A percentile compares a stretch with the other conserved stretches of the same genome.
Evolutionary conservation across 2,113 vertebrate genomes (phyloP).

Genomic region (Plecturocebus donacophilus): DNA sequence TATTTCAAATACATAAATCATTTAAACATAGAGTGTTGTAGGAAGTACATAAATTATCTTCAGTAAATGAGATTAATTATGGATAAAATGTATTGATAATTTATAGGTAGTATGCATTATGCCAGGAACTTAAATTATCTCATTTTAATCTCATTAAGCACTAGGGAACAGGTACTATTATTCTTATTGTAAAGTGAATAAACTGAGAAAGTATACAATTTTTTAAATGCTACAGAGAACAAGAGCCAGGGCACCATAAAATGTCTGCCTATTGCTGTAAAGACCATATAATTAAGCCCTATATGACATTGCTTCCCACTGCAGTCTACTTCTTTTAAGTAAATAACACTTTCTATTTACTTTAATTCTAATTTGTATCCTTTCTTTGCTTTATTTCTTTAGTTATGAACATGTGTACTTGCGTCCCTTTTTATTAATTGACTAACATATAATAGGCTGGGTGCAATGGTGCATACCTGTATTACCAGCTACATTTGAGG

Average conservation of each 20-base stretch:
- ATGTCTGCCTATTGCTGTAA: background rate
- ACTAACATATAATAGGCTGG: background rate
- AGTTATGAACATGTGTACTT: background rate
- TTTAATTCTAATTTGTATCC: background rate
- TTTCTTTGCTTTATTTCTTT: background rate
- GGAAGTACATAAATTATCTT: background rate
- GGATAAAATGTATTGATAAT: background rate
- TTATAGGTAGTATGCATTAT: background rate
- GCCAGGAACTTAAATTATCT: background rate
- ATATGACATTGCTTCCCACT: background rate
- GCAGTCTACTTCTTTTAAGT: background rate
- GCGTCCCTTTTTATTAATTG: background rate
- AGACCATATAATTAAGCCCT: background rate
- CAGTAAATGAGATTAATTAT: background rate
- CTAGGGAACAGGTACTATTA: background rate
- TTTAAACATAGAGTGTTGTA: background rate
- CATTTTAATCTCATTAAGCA: background rate
- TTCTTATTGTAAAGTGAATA: constrained; percentile 15
- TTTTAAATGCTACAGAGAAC: background rate
- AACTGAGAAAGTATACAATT: background rate
- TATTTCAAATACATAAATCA: constrained; percentile 8
- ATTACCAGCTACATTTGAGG: too few relatives aligned
- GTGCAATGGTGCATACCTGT: too few relatives aligned
- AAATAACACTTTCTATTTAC: background rate
- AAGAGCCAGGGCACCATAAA: background rate